Evolutionary conservation across 2,797 vertebrate species (phyloP).

Genomic region (Acipenser ruthenus): DNA sequence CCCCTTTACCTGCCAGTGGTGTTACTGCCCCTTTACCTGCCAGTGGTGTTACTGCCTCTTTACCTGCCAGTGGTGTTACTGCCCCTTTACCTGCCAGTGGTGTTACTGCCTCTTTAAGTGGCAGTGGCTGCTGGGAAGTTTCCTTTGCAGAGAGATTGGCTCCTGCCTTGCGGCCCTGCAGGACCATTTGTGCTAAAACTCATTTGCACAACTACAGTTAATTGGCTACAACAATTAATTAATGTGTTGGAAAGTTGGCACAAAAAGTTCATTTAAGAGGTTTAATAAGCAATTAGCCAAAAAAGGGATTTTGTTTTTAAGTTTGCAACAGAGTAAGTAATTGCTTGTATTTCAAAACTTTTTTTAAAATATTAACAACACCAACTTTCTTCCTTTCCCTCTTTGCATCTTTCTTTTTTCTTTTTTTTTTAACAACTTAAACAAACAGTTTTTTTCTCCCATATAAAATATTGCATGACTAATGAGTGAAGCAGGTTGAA

Average conservation of each 20-base stretch:
- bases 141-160: conserved; percentile 31
- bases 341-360: no score
- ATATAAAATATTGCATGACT: conserved; percentile 92
- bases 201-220: conserved; percentile 97
- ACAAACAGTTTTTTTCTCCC: conserved; percentile 52
- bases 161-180: conserved; percentile 70
- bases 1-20: no score
- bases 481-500: conserved; percentile 94
- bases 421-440: conserved; percentile 51
- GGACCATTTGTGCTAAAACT: conserved; percentile 96
- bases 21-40: no score
- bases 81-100: not conserved
- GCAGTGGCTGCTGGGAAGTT: conserved; percentile 60
- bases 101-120: conserved; percentile 28
- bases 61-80: no score
- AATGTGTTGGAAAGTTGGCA: conserved; percentile 99
- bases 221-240: conserved; percentile 99
- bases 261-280: conserved; percentile 78
- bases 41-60: no score
- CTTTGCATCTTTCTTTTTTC: not conserved
- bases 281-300: conserved; percentile 73
- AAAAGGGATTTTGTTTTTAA: conserved; percentile 30
- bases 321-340: no score
- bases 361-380: not conserved
- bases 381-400: not conserved